Evolutionary conservation across 2,113 vertebrate species (phyloP).

Genomic region (Varanus salvator): DNA sequence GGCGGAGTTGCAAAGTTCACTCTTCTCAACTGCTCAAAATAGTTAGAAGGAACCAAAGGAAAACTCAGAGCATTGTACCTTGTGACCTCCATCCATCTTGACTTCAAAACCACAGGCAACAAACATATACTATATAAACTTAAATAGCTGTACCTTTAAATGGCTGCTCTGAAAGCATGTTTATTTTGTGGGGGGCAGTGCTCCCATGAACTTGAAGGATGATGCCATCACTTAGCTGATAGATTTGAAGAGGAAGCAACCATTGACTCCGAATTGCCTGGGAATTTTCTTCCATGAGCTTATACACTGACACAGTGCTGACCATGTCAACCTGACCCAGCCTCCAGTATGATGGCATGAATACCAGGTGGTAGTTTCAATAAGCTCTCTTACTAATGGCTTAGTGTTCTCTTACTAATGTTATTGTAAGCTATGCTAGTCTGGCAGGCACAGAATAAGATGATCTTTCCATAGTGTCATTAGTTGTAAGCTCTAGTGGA

Average conservation of each 20-base stretch:
- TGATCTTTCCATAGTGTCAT: neutral
- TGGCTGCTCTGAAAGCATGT: neutral
- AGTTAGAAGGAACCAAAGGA: neutral
- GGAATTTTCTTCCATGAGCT: neutral
- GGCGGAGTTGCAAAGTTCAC: neutral
- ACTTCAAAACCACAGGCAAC: neutral
- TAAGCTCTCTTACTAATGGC: too few relatives aligned
- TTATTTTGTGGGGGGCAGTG: neutral
- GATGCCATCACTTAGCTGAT: neutral
- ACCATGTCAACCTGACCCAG: neutral
- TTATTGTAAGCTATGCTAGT: neutral
- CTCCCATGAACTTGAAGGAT: neutral
- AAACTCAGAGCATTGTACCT: neutral
- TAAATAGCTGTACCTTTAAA: neutral
- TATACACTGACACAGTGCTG: neutral
- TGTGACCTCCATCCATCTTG: neutral
- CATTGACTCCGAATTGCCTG: neutral
- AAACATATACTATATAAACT: neutral
- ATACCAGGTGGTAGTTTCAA: neutral
- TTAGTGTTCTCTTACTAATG: too few relatives aligned
- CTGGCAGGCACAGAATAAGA: neutral
- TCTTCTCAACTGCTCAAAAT: neutral
- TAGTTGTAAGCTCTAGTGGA: neutral
- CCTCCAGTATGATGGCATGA: neutral
- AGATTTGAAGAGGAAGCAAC: constrained; percentile 2